A percentile compares a stretch with the other conserved stretches of the same genome.
Conservation (phyloP, 2,797 vertebrate genomes). For the Cetoscarus ocellatus region DNA sequence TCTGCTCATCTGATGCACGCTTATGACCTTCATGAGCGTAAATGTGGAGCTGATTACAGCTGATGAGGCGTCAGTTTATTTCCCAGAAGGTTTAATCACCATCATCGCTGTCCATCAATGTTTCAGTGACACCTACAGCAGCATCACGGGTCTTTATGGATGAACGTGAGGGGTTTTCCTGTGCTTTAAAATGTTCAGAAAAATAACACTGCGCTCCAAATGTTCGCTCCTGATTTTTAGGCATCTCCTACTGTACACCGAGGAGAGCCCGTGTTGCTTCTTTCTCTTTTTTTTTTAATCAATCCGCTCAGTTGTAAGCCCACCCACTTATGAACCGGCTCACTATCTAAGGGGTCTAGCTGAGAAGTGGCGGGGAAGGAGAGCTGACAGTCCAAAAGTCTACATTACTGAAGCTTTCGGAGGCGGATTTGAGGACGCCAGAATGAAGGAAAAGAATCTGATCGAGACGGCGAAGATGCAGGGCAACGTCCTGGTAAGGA, state of each 20-base stretch:
- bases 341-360: constrained; percentile 52
- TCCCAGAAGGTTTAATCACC: background rate
- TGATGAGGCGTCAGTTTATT: background rate
- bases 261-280: background rate
- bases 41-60: background rate
- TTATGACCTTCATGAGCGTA: background rate
- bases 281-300: constrained; percentile 21
- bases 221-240: background rate
- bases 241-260: background rate
- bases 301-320: constrained; percentile 59
- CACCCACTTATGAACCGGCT: constrained; percentile 64
- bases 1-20: background rate
- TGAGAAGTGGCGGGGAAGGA: constrained; percentile 48
- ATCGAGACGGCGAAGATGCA: constrained; percentile 98
- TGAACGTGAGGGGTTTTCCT: background rate
- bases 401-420: constrained; percentile 12
- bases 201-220: constrained; percentile 5
- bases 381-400: constrained; percentile 61
- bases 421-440: constrained; percentile 30
- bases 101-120: constrained; percentile 63
- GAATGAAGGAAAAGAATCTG: constrained; percentile 95
- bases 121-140: constrained; percentile 43
- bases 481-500: constrained; percentile 89
- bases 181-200: constrained; percentile 12
- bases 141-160: constrained; percentile 25